Conservation (phyloP, 1,140 invertebrate species). For the Ruditapes philippinarum region DNA sequence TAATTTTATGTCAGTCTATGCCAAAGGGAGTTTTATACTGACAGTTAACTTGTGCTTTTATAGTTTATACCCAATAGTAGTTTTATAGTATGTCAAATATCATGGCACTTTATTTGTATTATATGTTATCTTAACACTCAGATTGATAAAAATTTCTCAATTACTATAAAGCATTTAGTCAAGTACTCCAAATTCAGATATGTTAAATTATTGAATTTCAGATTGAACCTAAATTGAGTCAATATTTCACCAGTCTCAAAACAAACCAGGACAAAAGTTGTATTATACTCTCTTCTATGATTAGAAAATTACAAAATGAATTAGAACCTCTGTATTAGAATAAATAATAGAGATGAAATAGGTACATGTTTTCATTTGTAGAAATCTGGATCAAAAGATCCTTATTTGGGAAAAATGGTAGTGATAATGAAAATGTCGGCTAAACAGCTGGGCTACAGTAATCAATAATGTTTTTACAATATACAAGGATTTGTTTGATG, state of each 20-base stretch:
- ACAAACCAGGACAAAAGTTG: too few species aligned
- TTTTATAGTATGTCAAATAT: neutral
- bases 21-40: too few species aligned
- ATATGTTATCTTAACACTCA: neutral
- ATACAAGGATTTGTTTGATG: conserved; percentile 4
- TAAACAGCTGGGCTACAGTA: neutral
- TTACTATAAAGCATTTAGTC: conserved; percentile 12
- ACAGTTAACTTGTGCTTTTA: too few species aligned
- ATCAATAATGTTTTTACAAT: conserved; percentile 6
- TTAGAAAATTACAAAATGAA: neutral
- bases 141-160: neutral
- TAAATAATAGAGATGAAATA: neutral
- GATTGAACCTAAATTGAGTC: conserved; percentile 13
- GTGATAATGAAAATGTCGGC: neutral
- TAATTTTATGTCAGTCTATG: too few species aligned
- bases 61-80: too few species aligned
- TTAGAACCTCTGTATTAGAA: too few species aligned
- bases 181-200: conserved; percentile 8
- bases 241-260: neutral
- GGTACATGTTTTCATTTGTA: neutral
- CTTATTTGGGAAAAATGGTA: neutral
- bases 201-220: conserved; percentile 4
- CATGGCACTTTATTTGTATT: neutral
- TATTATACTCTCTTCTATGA: neutral
- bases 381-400: neutral